A percentile compares a stretch with the other conserved stretches of the same genome.
Conservation (phyloP, 2,888 invertebrate species). For the Pterostichus madidus region DNA sequence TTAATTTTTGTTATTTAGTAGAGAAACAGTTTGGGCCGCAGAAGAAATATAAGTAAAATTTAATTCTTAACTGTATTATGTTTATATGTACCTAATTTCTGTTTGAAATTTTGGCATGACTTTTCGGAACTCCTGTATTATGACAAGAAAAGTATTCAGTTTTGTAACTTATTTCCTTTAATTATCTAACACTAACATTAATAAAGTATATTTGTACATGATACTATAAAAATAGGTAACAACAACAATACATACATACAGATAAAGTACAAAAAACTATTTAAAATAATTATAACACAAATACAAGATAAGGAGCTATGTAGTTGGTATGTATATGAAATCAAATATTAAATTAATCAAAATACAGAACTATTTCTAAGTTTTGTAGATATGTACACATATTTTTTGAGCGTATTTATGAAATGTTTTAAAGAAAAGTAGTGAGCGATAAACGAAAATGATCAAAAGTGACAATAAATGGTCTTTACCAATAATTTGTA, state of each 20-base stretch:
- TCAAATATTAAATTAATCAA: slow-evolving; percentile 21
- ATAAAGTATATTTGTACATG: background rate
- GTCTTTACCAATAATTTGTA: background rate
- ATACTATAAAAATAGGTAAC: slow-evolving; percentile 4
- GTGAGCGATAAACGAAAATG: background rate
- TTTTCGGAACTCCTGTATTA: too few relatives aligned
- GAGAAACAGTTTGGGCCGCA: too few relatives aligned
- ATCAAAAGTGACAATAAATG: slow-evolving; percentile 37
- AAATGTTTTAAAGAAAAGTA: background rate
- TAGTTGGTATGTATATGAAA: slow-evolving; percentile 7
- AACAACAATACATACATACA: slow-evolving; percentile 11
- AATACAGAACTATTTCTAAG: slow-evolving; percentile 21
- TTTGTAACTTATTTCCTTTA: background rate
- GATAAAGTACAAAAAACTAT: background rate
- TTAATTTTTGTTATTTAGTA: too few relatives aligned
- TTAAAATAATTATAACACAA: slow-evolving; percentile 7
- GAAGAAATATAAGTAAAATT: too few relatives aligned
- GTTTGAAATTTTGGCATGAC: too few relatives aligned
- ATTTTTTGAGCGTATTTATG: slow-evolving; percentile 43
- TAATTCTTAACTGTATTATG: too few relatives aligned
- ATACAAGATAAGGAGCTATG: too few relatives aligned
- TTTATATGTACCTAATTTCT: too few relatives aligned
- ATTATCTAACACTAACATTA: background rate
- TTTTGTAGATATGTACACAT: slow-evolving; percentile 30
- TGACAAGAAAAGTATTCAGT: background rate